phyloP scores from a whole-genome alignment of 2,888 invertebrate genomes.

The Hypercompe scribonia region DNA sequence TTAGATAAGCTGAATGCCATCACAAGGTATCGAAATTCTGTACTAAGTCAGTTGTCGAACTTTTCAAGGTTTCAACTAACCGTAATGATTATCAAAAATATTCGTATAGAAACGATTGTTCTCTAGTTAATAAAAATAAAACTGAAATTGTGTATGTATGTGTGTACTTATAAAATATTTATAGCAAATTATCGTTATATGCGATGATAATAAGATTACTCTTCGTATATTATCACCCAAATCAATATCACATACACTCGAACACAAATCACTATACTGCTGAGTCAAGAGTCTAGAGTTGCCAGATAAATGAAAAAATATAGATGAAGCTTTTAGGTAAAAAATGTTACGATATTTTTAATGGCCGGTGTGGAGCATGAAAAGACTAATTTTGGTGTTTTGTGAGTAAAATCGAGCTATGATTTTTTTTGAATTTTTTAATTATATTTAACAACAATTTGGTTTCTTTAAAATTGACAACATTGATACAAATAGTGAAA shows the following conservation, averaged over 20 bases:
- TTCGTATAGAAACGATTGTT: too few relatives aligned
- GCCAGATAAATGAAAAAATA: constrained; percentile 16
- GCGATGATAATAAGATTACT: not conserved
- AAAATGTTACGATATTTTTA: constrained; percentile 13
- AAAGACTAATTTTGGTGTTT: constrained; percentile 19
- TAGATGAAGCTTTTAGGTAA: constrained; percentile 17
- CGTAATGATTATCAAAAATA: too few relatives aligned
- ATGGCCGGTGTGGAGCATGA: constrained; percentile 13
- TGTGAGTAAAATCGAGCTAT: constrained; percentile 12
- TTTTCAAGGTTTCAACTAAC: too few relatives aligned
- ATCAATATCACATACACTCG: constrained; percentile 43
- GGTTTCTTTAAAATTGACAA: constrained; percentile 1
- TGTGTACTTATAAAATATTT: not conserved
- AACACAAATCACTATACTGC: constrained; percentile 35
- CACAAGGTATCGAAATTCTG: too few relatives aligned
- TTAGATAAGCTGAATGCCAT: too few relatives aligned
- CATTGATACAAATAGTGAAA: not conserved
- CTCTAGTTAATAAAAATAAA: too few relatives aligned
- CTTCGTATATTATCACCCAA: constrained; percentile 30
- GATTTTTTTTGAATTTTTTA: constrained; percentile 10
- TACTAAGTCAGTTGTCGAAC: too few relatives aligned
- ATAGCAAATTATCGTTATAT: not conserved
- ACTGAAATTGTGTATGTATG: not conserved
- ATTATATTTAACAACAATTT: constrained; percentile 3
- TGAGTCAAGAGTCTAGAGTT: constrained; percentile 35